Percentiles rank a stretch among this genome's conserved stretches.
These are phyloP conservation scores for Drosophila ogumai DNA, from an alignment of 1,140 invertebrate species.

Conservation along the genomic window DNA sequence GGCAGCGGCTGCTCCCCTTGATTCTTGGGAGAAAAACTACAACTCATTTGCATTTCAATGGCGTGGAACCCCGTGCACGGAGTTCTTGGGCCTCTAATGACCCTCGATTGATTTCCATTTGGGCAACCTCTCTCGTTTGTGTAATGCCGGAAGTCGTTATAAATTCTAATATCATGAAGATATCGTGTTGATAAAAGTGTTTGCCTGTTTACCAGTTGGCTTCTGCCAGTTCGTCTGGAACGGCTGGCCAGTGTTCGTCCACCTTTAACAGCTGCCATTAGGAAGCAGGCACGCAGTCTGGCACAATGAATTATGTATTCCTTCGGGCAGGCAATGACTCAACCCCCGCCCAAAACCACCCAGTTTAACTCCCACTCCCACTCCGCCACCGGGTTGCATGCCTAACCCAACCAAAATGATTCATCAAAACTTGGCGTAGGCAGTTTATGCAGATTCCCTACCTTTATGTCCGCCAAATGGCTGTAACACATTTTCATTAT, in stretches of 20 bases:
- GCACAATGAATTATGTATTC: constrained; percentile 48
- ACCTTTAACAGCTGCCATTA: constrained; percentile 42
- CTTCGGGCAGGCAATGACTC: constrained; percentile 40
- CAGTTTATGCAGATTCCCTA: constrained; percentile 50
- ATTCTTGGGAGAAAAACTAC: constrained; percentile 19
- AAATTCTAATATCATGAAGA: constrained; percentile 27
- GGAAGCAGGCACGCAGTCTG: constrained; percentile 52
- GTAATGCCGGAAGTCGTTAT: constrained; percentile 50
- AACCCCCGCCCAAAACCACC: constrained; percentile 29
- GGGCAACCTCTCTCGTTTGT: constrained; percentile 20
- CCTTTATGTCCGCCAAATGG: constrained; percentile 41
- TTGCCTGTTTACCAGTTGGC: constrained; percentile 1
- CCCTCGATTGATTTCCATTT: constrained; percentile 35
- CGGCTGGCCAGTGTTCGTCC: constrained; percentile 14
- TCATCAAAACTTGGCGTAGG: constrained; percentile 59
- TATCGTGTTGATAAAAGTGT: constrained; percentile 21
- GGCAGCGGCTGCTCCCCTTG: constrained; percentile 4
- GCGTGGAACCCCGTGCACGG: constrained; percentile 17
- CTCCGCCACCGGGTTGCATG: constrained; percentile 18
- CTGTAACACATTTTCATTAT: constrained; percentile 61
- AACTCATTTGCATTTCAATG: constrained; percentile 55
- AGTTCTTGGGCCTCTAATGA: constrained; percentile 21
- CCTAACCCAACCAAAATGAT: constrained; percentile 72
- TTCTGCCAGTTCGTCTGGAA: constrained; percentile 16
- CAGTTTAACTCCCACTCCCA: constrained; percentile 3